Evolutionary conservation across 2,888 invertebrate genomes (phyloP), one percentile per base, ranked within the genome.

Genomic region (Heliconius charithonia): DNA sequence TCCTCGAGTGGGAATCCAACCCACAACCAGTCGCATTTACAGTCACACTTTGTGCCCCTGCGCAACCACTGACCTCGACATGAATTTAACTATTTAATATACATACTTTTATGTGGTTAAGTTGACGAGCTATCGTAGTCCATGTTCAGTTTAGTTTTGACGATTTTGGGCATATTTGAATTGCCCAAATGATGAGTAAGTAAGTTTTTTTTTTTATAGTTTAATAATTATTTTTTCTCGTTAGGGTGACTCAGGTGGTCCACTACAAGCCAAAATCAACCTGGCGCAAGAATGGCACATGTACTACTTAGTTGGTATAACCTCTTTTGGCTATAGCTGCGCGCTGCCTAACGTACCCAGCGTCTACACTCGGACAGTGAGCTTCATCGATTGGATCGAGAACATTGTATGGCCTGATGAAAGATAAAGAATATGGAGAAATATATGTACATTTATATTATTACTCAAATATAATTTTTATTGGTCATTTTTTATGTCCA

Each of bases 371-470:
- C 87, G 87, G 62, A 89, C 92, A 0, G 86, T 88, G 22, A 88
- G 85, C 75, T 92, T 89, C 45, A 75, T 91, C 2, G 87, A 89
- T 75, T 92, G 92, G 92, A 90, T 92, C 7, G 92, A 92, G 79
- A 76, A 79, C 1, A 83, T 86, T 29, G 92, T 92, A 2, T 92
- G 92, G 92, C 71, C 73, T 73, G 75, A 73, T 37, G 6, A 12
- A 37, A 67, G 37, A 67, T 67, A 37, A 67, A 37, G 25, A 63
- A 63, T 16, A 4, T 22, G 51, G 19, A 37, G 32, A 37, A 37
- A 37, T 37, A 45, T 45, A 16, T 45, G 45, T 41, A 41, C 41
- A 13, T 41, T 12, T 41, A 12, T 41, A 2, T 45, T 45, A 37
- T 37, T 37, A 1, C 32, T 37, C 9, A 37, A 37, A 9, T 37